phyloP scores from a whole-genome alignment of 2,888 invertebrate species.

The Athetis lepigone region DNA sequence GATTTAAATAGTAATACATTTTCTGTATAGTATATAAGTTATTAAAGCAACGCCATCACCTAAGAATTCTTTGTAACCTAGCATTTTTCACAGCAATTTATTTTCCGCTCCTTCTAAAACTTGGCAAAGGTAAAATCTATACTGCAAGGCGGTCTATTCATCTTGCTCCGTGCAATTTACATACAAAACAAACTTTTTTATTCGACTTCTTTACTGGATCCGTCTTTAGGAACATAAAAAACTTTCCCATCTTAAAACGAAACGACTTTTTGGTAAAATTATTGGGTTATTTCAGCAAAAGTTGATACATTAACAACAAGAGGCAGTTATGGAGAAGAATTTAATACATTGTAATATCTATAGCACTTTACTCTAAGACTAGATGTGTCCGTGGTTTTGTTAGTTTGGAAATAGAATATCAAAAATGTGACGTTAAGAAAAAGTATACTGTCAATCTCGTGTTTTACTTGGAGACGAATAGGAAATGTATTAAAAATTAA shows the following conservation, averaged over 20 bases:
- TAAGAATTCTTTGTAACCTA: slow-evolving; percentile 14
- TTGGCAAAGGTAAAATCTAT: slow-evolving; percentile 37
- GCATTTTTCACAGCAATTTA: slow-evolving; percentile 42
- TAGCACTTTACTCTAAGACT: too few relatives aligned
- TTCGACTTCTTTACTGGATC: slow-evolving; percentile 34
- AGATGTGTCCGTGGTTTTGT: too few relatives aligned
- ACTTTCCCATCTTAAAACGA: slow-evolving; percentile 22
- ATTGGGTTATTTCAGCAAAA: slow-evolving; percentile 21
- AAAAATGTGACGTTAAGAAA: too few relatives aligned
- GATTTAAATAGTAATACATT: too few relatives aligned
- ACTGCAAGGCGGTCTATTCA: slow-evolving; percentile 52
- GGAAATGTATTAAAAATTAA: too few relatives aligned
- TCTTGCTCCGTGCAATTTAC: slow-evolving; percentile 50
- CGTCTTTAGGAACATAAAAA: slow-evolving; percentile 26
- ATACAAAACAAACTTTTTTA: slow-evolving; percentile 46
- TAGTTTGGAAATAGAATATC: too few relatives aligned
- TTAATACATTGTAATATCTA: too few relatives aligned
- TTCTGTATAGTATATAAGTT: background rate
- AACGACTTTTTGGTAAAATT: slow-evolving; percentile 33
- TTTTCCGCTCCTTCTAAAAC: slow-evolving; percentile 33
- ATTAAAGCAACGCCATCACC: slow-evolving; percentile 13
- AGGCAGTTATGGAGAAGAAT: slow-evolving; percentile 6
- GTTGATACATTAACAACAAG: slow-evolving; percentile 39
- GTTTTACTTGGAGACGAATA: too few relatives aligned
- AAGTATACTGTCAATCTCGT: too few relatives aligned